Evolutionary conservation across 2,888 invertebrate species (phyloP), one percentile per base, ranked within the genome.

Genomic region (Ditylenchus weischeri): DNA sequence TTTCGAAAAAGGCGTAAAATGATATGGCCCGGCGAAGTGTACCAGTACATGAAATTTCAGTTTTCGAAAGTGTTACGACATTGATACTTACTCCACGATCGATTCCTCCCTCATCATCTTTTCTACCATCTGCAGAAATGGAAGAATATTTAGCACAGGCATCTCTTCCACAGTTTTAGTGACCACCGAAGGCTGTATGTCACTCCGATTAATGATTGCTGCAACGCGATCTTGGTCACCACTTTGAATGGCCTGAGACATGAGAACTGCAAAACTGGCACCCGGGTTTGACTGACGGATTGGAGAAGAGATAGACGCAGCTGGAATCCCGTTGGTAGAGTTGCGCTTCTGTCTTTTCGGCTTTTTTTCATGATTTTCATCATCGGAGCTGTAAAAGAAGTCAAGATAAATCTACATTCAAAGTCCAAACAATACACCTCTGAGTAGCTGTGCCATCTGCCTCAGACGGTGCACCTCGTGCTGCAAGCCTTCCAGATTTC

Each of bases 81-180:
- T 2, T 13, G 15, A 43, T 13, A 43, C 43, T 49, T 62, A 35
- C n/a, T 43, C 48, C 8, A 38, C 51, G 6, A 38, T 58, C 13
- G 58, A 57, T 21, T 65, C 58, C 8, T 38, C 58, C 19, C 35
- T 36, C 57, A 65, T 36, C 21, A 47, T 21, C 10, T 58, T 36
- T 23, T 65, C 65, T n/a, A 65, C 35, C 23, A 65, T 11, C 18
- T 58, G 65, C 13, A 65, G 35, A 23, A 65, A 58, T 6, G 65
- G 65, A 18, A 65, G 19, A 36, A 65, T 81, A 23, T 78, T 76
- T 7, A 80, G 80, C 23, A 82, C 73, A 29, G 81, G 80, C 65
- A 81, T 65, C 35, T 79, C 78, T 43, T 71, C 66, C 36, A 73
- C 72, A 18, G 36, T 58, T 48, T 73, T 73, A 63, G 71, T 73